Base-by-base conservation (phyloP, 2,113 vertebrate species). In the Pongo abelii region DNA sequence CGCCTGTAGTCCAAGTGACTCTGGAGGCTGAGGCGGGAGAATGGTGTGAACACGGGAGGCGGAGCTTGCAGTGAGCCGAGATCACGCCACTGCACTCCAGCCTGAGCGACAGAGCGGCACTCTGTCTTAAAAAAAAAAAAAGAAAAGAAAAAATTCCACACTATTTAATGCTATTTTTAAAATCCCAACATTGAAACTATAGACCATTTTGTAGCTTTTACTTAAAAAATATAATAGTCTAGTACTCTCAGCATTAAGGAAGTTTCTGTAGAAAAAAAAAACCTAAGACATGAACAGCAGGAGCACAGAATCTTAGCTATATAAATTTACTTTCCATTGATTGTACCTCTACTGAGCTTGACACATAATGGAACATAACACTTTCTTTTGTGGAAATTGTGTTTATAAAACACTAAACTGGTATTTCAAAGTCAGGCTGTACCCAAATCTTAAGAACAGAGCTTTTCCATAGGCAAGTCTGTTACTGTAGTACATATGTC, bases 381-480 rank as follows among this genome's bases (percentile, higher is more conserved):
- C 59, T 43, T 32, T 77, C 70, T 69, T 86, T 46, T 91, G 78
- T 83, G 86, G 78, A 94, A 94, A 96, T 89, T 93, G 50, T 85
- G 77, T 93, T 96, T 94, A 64, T 64, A 95, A 95, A 95, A 55
- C 74, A 84, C 48, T 80, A 85, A 94, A 27, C 70, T 96, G 50
- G 46, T 88, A 70, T 87, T 96, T 93, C 46, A 84, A 35, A 89
- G 95, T 84, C 92, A 57, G n/a, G 12, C 40, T 89, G 69, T 75
- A 52, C 89, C 50, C 74, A 83, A 10, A 48, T 32, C 32, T 79
- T 50, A 43, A 72, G 77, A 43, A 17, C 5, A 93, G 43, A 59
- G 57, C 7, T 69, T 92, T 85, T 57, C 48, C 32, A 3, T 64
- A 84, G 84, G 13, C n/a, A 48, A 57, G n/a, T 80, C 67, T 94